These are phyloP conservation scores for Nothura maculosa DNA, from an alignment of 2,797 vertebrate species.

Conservation along the genomic window DNA sequence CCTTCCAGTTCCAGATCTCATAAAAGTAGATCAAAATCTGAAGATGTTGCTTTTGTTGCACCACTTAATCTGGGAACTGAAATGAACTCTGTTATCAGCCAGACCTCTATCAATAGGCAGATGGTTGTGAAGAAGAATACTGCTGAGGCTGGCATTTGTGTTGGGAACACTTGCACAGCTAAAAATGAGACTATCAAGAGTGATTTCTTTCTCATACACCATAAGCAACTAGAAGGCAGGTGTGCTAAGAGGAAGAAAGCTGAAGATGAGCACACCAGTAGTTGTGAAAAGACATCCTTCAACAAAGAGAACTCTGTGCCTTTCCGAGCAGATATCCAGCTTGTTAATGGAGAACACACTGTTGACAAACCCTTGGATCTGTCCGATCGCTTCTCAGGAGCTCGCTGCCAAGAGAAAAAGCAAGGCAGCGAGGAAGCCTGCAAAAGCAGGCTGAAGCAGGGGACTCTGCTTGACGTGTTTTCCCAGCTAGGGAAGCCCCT, in stretches of 20 bases:
- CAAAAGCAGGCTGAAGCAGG: conserved; percentile 78
- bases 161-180: conserved; percentile 19
- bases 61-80: conserved; percentile 70
- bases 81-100: conserved; percentile 72
- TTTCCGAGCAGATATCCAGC: conserved; percentile 11
- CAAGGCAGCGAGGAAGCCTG: conserved; percentile 65
- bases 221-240: conserved; percentile 69
- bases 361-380: conserved; percentile 84
- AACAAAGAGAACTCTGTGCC: conserved; percentile 79
- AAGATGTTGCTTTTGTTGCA: conserved; percentile 76
- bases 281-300: conserved; percentile 71
- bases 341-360: conserved; percentile 58
- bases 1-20: conserved; percentile 68
- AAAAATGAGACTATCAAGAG: conserved; percentile 55
- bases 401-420: conserved; percentile 74
- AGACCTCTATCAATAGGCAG: conserved; percentile 67
- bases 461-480: conserved; percentile 73
- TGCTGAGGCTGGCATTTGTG: conserved; percentile 54
- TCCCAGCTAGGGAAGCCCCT: conserved; percentile 57
- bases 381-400: conserved; percentile 81
- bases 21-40: conserved; percentile 80
- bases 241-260: conserved; percentile 83
- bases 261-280: conserved; percentile 70
- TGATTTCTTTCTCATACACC: not conserved
- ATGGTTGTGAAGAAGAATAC: conserved; percentile 67